Conservation (phyloP, 2,113 vertebrate species). For the Garra rufa region DNA sequence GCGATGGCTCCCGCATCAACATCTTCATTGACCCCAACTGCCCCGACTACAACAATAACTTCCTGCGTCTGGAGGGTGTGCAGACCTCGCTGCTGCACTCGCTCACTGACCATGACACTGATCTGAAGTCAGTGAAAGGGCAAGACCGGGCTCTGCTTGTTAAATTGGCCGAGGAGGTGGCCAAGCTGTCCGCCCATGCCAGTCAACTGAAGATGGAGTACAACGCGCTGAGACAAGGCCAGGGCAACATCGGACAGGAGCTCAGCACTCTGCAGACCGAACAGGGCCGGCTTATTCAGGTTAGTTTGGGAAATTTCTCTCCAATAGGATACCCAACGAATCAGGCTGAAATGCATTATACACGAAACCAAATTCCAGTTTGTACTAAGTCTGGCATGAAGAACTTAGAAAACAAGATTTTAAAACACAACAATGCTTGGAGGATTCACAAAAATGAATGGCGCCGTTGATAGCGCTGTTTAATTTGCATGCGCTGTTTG, state of each 20-base stretch:
- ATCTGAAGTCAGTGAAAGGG: constrained; percentile 73
- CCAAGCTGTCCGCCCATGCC: constrained; percentile 75
- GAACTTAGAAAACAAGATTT: neutral
- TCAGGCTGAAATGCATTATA: neutral
- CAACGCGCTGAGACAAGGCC: constrained; percentile 81
- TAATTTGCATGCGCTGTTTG: neutral
- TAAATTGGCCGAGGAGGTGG: constrained; percentile 82
- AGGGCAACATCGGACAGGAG: constrained; percentile 82
- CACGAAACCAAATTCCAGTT: neutral
- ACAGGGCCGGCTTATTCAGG: constrained; percentile 87
- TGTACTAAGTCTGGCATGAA: neutral
- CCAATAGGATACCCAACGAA: neutral
- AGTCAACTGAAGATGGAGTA: constrained; percentile 82
- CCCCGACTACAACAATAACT: constrained; percentile 78
- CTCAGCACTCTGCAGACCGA: constrained; percentile 83
- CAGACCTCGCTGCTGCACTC: constrained; percentile 82
- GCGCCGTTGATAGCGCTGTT: neutral
- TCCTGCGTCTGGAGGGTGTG: constrained; percentile 83
- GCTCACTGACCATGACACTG: constrained; percentile 75
- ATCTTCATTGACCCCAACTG: constrained; percentile 94
- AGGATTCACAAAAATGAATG: constrained; percentile 11
- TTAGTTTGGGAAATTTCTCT: constrained; percentile 58
- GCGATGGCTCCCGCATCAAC: constrained; percentile 87
- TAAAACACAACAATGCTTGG: neutral
- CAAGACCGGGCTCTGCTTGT: constrained; percentile 80